Evolutionary conservation across 2,113 vertebrate genomes (phyloP), one percentile per base, ranked within the genome.

Genomic region (Balaeniceps rex): DNA sequence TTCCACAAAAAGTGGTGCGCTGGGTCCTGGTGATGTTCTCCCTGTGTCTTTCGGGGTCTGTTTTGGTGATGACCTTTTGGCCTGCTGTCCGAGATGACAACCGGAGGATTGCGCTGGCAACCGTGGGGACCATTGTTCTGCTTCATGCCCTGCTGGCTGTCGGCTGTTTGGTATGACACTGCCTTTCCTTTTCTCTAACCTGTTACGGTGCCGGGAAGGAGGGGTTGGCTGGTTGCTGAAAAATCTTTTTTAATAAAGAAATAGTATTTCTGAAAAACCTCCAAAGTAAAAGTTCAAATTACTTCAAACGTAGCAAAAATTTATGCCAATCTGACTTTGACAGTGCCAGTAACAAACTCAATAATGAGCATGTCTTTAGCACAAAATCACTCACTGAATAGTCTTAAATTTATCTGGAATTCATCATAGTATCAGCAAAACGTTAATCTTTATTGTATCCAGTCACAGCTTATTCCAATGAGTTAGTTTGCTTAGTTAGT

Each of bases 61-160:
- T 99, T 77, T 94, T 99, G 97, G 98, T 98, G 63, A 98, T 99
- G 98, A 99, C 99, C 3, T 99, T 99, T 90, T 99, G 99, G 99
- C 99, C 99, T 2, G 99, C 99, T 2, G 98, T 99, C 70, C 98
- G 99, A 11, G 99, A 99, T 11, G 99, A 99, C 97, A 98, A 98
- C 86, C 98, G 98, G 65, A 98, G 98, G 55, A 76, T 99, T 4
- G 98, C 98, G 0, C 76, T 99, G 72, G 98, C 98, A 6, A 98
- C 98, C 0, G 88, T 99, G 33, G 96, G 97, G 19, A 75, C 97
- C 14, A 96, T 99, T 28, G 88, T 99, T 54, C 63, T 98, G 87
- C 98, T 99, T 49, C 99, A 99, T 60, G 92, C 98, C 72, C 98
- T 99, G 82, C 98, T 99, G 18, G 98, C 99, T 47, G 98, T 99